Base-by-base conservation (phyloP, 1,140 invertebrate genomes). In the Halesus radiatus region DNA sequence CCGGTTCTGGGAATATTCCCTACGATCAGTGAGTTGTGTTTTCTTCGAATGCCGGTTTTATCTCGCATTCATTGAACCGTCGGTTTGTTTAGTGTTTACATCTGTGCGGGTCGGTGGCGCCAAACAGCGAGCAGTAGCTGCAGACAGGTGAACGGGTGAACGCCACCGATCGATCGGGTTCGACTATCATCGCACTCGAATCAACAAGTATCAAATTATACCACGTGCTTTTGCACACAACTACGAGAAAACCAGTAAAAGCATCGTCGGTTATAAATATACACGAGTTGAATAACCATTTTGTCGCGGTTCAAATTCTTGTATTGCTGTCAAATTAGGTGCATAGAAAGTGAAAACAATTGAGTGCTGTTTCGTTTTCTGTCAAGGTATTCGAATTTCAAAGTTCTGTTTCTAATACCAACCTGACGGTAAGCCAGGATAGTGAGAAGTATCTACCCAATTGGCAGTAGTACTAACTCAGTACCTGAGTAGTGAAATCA, bases 61-160 rank as follows among this genome's bases (percentile, higher is more conserved):
- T 56, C 26, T 74, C 72, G 72, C 20, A 15, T 54, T 10, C n/a
- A 37, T 70, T 54, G 62, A 53, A 22, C 15, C 13, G 10, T 29
- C 54, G 62, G 74, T 23, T 76, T 76, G 79, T 80, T 80, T 80
- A 76, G 62, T 76, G 79, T 80, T 80, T 80, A 76, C 74, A 70
- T 75, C 72, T 23, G 60, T 32, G 20, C 54, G 23, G 68, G 70
- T 79, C 70, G 54, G 29, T 66, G 79, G 79, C 79, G 74, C 79
- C 73, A 50, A 26, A 52, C 73, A 56, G 66, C 56, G 62, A 56
- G 74, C 78, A 79, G 76, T 56, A 23, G 62, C 73, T 20, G 66
- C 78, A 74, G 68, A 79, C 78, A 79, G 78, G 78, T 79, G 78
- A 79, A 79, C 54, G 77, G 77, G 77, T 79, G 77, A 79, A 79